Evolutionary conservation across 2,797 vertebrate species (phyloP), one percentile per base, ranked within the genome.

Genomic region (Falco berigora): DNA sequence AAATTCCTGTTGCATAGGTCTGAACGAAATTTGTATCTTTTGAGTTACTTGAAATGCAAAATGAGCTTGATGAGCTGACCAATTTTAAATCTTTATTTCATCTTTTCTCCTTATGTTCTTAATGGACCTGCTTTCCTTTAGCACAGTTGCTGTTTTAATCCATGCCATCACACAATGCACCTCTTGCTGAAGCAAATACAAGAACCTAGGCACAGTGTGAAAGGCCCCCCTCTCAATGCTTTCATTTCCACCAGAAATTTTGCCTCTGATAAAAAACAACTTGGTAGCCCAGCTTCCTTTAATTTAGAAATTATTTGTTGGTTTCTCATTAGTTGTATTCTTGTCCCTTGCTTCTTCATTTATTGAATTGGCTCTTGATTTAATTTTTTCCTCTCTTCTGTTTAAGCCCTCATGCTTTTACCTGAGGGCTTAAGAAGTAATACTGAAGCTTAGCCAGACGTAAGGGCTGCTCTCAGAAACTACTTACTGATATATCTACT

Each of bases 31-130:
- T 6, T 6, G 1, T 87, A 32, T 73, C 66, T 67, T 95, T 74
- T 67, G 46, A 71, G 12, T 79, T 59, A 66, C 15, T 42, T 86
- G 75, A 85, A 84, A 84, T 90, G 63, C n/a, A 88, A 56, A 63
- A 36, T 59, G 10, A 67, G 30, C 16, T 52, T 84, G 38, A 27
- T 73, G 32, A 92, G 16, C 50, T 81, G 42, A 58, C 19, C 38
- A 38, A 22, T 85, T 92, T 72, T 73, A 76, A 95, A 55, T 86
- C 59, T 32, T 92, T 78, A 58, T 86, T 94, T 95, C 34, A 12
- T 84, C 83, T 93, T 83, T 90, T 92, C 88, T 85, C 95, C 81
- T 82, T 88, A 91, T 67, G 20, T 85, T 96, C 81, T 82, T 88
- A 91, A 71, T 16, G 20, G 24, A 53, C n/a, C n/a, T 94, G 3